phyloP scores from a whole-genome alignment of 2,113 vertebrate genomes.

The Chaetorhynchus papuensis region DNA sequence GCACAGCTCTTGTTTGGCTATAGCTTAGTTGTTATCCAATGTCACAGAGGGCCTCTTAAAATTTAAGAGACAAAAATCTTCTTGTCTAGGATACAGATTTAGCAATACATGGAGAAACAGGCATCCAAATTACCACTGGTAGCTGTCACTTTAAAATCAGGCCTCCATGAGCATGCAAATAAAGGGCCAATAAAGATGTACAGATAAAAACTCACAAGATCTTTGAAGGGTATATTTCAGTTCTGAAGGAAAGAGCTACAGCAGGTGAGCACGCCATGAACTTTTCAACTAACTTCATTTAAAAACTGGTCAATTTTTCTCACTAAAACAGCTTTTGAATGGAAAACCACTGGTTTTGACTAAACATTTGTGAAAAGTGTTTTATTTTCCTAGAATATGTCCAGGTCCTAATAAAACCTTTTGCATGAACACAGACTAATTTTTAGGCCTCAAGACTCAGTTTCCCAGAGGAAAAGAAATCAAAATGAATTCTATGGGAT shows the following conservation, averaged over 20 bases:
- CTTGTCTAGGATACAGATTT: neutral
- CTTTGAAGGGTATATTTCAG: neutral
- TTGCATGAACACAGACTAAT: neutral
- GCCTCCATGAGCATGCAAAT: neutral
- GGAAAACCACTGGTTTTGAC: neutral
- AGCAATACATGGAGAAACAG: neutral
- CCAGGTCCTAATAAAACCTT: neutral
- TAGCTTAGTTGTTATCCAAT: rapidly evolving
- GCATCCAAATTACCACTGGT: neutral
- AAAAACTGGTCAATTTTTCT: neutral
- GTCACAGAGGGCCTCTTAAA: neutral
- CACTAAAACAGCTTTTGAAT: neutral
- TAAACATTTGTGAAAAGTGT: neutral
- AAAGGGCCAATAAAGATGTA: neutral
- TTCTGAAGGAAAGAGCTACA: neutral
- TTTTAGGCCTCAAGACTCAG: neutral
- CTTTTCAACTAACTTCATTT: neutral
- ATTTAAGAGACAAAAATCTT: neutral
- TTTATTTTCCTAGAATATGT: neutral
- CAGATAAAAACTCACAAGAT: neutral
- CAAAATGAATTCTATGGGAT: neutral
- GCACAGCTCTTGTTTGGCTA: neutral
- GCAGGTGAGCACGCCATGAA: rapidly evolving
- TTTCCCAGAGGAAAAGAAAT: neutral
- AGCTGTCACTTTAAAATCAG: neutral